These are phyloP conservation scores for Trypoxylon attenuatum DNA, from an alignment of 2,888 invertebrate genomes.

Conservation along the genomic window DNA sequence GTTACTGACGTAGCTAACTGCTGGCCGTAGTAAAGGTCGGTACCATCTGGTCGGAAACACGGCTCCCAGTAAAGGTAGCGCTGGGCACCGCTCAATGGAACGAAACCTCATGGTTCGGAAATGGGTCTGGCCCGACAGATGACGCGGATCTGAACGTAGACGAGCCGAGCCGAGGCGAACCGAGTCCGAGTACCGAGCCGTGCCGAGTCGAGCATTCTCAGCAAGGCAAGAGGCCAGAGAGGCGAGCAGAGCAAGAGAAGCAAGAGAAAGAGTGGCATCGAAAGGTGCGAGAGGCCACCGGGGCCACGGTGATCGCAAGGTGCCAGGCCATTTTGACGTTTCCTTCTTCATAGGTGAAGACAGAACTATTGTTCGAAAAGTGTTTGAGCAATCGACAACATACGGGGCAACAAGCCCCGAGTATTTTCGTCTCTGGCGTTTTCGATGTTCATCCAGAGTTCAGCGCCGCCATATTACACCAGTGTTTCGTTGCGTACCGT, in stretches of 20 bases:
- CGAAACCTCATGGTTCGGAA: background rate
- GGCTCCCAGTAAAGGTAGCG: no score
- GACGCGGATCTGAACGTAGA: background rate
- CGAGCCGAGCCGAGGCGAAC: background rate
- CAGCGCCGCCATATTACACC: constrained; percentile 30
- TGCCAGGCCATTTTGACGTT: constrained; percentile 6
- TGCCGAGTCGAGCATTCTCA: background rate
- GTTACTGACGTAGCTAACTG: no score
- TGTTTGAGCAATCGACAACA: background rate
- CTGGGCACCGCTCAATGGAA: background rate
- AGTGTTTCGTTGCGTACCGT: constrained; percentile 14
- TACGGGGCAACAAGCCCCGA: background rate
- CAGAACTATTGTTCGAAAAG: no score
- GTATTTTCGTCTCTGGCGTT: background rate
- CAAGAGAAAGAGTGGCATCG: constrained; percentile 4
- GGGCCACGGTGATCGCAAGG: constrained; percentile 20
- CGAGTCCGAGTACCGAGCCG: background rate
- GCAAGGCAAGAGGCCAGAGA: background rate
- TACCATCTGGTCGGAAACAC: no score
- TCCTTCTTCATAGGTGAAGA: background rate
- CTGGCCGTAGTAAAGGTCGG: no score
- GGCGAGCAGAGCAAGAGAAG: constrained; percentile 3
- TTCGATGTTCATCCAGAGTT: background rate
- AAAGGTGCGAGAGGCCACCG: background rate
- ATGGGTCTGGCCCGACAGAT: background rate